Percentiles rank a stretch among this genome's conserved stretches.
Conservation (phyloP, 1,140 invertebrate species). For the Globodera rostochiensis region DNA sequence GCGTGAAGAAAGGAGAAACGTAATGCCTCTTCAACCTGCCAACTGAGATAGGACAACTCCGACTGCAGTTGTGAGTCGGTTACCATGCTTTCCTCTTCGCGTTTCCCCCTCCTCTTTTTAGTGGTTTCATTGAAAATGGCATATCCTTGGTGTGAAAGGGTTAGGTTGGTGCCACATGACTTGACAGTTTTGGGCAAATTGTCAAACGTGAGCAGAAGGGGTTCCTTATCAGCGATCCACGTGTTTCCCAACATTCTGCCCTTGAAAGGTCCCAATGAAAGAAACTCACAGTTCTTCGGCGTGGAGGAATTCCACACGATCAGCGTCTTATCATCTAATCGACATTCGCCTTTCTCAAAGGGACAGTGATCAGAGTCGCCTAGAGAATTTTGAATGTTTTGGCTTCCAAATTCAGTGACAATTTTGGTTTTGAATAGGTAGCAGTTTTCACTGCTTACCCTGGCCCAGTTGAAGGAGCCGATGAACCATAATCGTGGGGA, state of each 20-base stretch:
- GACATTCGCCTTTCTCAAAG: background rate
- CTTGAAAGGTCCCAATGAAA: background rate
- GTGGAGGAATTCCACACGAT: background rate
- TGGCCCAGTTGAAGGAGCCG: constrained; percentile 4
- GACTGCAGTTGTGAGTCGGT: constrained; percentile 7
- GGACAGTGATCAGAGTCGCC: background rate
- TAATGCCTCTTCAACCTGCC: background rate
- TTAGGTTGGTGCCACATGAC: background rate
- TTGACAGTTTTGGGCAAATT: background rate
- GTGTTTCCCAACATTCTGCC: background rate
- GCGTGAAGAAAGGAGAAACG: background rate
- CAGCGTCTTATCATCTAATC: background rate
- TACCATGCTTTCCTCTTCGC: background rate
- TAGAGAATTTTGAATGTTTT: background rate
- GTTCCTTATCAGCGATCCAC: background rate
- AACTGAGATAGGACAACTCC: constrained; percentile 4
- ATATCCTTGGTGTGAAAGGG: background rate
- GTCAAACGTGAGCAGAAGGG: background rate
- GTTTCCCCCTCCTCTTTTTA: background rate
- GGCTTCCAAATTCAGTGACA: background rate
- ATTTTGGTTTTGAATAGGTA: constrained; percentile 14
- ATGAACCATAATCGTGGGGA: background rate
- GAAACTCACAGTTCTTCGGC: background rate
- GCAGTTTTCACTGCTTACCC: background rate
- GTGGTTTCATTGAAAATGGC: background rate